These are phyloP conservation scores for Heteromyza rotundicornis DNA, from an alignment of 2,888 invertebrate species.

Conservation along the genomic window DNA sequence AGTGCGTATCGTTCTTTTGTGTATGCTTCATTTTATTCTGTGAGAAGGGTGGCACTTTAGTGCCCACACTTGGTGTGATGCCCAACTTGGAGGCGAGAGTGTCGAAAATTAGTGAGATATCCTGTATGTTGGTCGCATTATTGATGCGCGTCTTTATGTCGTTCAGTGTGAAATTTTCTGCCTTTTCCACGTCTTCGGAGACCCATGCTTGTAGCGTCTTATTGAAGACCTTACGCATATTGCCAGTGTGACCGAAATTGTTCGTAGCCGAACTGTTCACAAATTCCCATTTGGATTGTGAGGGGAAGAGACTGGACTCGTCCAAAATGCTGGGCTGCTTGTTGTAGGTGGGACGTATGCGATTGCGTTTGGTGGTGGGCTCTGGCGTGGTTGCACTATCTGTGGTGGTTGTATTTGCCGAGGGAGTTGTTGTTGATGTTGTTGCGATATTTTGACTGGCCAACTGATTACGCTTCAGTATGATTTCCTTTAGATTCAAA, in stretches of 20 bases:
- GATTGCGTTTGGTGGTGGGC: constrained; percentile 42
- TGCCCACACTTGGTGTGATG: constrained; percentile 55
- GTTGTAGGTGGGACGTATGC: constrained; percentile 42
- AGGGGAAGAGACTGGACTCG: constrained; percentile 59
- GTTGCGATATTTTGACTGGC: constrained; percentile 10
- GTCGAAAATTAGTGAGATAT: constrained; percentile 72
- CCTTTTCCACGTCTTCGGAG: constrained; percentile 64
- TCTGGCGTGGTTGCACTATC: constrained; percentile 25
- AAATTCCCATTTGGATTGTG: constrained; percentile 67
- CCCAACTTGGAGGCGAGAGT: constrained; percentile 67
- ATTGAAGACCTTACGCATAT: constrained; percentile 68
- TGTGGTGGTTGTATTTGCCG: constrained; percentile 24
- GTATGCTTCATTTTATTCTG: constrained; percentile 57
- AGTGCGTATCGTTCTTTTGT: constrained; percentile 44
- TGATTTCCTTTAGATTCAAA: constrained; percentile 61
- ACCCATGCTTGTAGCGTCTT: constrained; percentile 71
- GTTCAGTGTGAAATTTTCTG: constrained; percentile 51
- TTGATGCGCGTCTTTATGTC: constrained; percentile 56
- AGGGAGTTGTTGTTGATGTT: constrained; percentile 8
- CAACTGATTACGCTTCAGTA: constrained; percentile 50
- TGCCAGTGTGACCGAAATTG: constrained; percentile 47
- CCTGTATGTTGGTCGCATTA: constrained; percentile 64
- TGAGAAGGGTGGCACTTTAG: constrained; percentile 59
- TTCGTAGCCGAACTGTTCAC: constrained; percentile 63
- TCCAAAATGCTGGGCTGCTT: constrained; percentile 50